A percentile compares a stretch with the other conserved stretches of the same genome.
Evolutionary conservation across 2,797 vertebrate species (phyloP).

Genomic region (Alauda arvensis): DNA sequence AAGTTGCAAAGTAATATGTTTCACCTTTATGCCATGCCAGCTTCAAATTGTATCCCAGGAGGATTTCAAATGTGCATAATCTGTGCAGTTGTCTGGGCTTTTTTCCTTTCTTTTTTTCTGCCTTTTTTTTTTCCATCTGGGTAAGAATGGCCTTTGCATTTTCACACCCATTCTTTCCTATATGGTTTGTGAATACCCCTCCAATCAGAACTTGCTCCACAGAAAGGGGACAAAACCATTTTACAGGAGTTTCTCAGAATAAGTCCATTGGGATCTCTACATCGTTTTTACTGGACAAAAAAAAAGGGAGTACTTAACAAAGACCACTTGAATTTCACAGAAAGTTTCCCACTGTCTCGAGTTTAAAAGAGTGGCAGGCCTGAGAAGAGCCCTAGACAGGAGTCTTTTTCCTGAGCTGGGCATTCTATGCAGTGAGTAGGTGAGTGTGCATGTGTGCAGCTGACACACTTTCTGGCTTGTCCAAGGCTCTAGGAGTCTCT

Average conservation of each 20-base stretch:
- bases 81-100: constrained; percentile 52
- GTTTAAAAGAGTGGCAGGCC: constrained; percentile 71
- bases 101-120: neutral
- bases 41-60: constrained; percentile 49
- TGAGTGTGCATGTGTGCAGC: neutral
- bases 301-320: constrained; percentile 58
- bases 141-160: constrained; percentile 74
- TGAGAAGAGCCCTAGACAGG: constrained; percentile 64
- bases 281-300: constrained; percentile 71
- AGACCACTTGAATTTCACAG: constrained; percentile 67
- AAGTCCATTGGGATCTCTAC: constrained; percentile 70
- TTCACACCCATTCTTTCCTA: constrained; percentile 75
- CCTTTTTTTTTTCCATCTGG: constrained; percentile 53
- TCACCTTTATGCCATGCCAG: constrained; percentile 59
- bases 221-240: constrained; percentile 68
- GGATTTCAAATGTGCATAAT: constrained; percentile 64
- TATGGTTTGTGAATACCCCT: constrained; percentile 71
- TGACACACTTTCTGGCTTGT: constrained; percentile 6
- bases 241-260: constrained; percentile 74
- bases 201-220: constrained; percentile 74
- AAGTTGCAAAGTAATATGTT: constrained; percentile 56
- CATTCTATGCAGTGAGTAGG: constrained; percentile 56
- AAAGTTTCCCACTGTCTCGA: constrained; percentile 73
- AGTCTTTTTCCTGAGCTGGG: constrained; percentile 42
- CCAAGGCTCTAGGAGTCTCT: neutral